phyloP scores from a whole-genome alignment of 2,113 vertebrate species.

The Oenanthe oenanthe region DNA sequence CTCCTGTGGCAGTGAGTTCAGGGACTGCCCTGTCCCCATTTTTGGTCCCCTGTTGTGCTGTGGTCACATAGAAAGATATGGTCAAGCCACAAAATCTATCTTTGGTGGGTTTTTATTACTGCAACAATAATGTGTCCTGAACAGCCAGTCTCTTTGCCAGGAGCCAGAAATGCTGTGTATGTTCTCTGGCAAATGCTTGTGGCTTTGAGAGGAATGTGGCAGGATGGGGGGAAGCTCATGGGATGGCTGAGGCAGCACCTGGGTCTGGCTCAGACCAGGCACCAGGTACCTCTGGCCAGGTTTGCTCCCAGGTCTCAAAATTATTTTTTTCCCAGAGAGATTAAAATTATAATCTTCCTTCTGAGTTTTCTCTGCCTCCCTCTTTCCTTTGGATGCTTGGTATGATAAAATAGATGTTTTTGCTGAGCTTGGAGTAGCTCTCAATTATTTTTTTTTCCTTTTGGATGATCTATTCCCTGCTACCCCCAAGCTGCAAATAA shows the following conservation, averaged over 20 bases:
- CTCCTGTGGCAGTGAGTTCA: neutral
- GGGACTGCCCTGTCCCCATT: neutral
- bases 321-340: accelerated
- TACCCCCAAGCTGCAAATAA: neutral
- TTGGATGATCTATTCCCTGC: neutral
- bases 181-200: neutral
- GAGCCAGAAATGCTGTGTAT: neutral
- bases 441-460: neutral
- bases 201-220: neutral
- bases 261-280: neutral
- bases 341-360: neutral
- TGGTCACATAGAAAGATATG: neutral
- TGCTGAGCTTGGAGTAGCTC: neutral
- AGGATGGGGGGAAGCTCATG: neutral
- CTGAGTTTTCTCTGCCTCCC: neutral
- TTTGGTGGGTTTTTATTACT: neutral
- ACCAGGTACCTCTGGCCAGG: neutral
- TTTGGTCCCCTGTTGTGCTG: neutral
- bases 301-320: neutral
- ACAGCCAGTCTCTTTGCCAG: neutral
- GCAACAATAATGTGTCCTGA: neutral
- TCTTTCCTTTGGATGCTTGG: neutral
- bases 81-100: neutral
- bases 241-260: neutral
- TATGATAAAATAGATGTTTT: neutral